Conservation (phyloP, 2,113 vertebrate species). For the Laticauda colubrina region DNA sequence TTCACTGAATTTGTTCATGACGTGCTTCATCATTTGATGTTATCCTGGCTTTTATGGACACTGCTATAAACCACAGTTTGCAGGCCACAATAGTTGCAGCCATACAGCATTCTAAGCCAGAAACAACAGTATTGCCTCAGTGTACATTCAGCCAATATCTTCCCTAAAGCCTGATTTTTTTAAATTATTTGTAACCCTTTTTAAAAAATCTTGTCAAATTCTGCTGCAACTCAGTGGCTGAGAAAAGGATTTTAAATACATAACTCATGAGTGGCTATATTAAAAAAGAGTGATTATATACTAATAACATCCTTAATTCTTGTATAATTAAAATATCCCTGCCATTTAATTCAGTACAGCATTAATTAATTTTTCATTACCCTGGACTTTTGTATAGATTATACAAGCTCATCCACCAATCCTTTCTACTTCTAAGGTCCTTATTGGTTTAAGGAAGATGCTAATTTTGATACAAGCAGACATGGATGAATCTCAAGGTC, state of each 20-base stretch:
- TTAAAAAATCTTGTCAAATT: background rate
- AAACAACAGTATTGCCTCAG: background rate
- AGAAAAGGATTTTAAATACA: background rate
- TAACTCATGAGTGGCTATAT: background rate
- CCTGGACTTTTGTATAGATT: background rate
- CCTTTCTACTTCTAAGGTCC: background rate
- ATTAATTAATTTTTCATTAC: constrained; percentile 5
- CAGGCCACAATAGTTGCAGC: background rate
- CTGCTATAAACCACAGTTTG: background rate
- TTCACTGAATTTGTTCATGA: background rate
- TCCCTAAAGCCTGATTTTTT: background rate
- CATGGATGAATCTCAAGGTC: background rate
- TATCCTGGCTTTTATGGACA: background rate
- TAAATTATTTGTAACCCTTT: background rate
- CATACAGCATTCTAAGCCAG: background rate
- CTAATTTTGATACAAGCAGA: background rate
- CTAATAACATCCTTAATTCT: background rate
- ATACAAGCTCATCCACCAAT: background rate
- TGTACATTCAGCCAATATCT: background rate
- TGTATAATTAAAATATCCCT: constrained; percentile 1
- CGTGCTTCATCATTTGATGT: background rate
- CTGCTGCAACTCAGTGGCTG: background rate
- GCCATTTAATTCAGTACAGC: background rate
- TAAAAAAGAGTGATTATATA: background rate
- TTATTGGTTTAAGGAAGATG: background rate